Percentiles rank a stretch among this genome's conserved stretches.
phyloP scores from a whole-genome alignment of 2,888 invertebrate genomes.

The Tenthredo amoena region DNA sequence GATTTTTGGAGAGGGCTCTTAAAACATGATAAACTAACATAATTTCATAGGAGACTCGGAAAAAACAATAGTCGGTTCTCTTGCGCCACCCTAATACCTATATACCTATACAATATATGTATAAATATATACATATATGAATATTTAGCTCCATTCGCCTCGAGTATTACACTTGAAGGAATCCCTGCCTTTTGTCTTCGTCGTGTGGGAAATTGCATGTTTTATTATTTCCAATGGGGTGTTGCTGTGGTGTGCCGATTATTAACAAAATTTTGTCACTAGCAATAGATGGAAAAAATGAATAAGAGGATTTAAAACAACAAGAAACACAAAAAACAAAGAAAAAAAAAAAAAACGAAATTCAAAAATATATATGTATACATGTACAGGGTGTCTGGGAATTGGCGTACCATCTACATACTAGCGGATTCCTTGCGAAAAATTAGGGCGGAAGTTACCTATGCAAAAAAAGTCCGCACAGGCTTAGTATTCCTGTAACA shows the following conservation, averaged over 20 bases:
- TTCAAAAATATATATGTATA: conserved; percentile 51
- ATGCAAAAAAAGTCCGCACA: too few relatives aligned
- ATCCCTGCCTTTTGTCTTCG: conserved; percentile 15
- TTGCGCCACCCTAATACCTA: not conserved
- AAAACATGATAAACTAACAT: too few relatives aligned
- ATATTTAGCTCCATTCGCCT: not conserved
- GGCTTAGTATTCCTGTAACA: too few relatives aligned
- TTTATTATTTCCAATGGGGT: conserved; percentile 68
- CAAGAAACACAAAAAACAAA: conserved; percentile 9
- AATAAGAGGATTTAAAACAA: conserved; percentile 56
- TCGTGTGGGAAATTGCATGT: conserved; percentile 67
- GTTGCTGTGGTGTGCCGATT: conserved; percentile 76
- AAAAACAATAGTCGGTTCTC: too few relatives aligned
- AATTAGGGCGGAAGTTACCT: too few relatives aligned
- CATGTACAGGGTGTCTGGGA: too few relatives aligned
- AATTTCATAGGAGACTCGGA: too few relatives aligned
- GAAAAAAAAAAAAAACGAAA: conserved; percentile 57
- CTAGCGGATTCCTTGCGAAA: too few relatives aligned
- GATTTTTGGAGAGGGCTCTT: too few relatives aligned
- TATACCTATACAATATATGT: not conserved
- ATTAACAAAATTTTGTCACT: conserved; percentile 66
- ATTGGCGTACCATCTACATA: too few relatives aligned
- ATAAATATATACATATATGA: too few relatives aligned
- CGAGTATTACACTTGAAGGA: not conserved
- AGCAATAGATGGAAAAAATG: conserved; percentile 28